These are phyloP conservation scores for Geotrypetes seraphini DNA, from an alignment of 2,797 vertebrate species.

Conservation along the genomic window DNA sequence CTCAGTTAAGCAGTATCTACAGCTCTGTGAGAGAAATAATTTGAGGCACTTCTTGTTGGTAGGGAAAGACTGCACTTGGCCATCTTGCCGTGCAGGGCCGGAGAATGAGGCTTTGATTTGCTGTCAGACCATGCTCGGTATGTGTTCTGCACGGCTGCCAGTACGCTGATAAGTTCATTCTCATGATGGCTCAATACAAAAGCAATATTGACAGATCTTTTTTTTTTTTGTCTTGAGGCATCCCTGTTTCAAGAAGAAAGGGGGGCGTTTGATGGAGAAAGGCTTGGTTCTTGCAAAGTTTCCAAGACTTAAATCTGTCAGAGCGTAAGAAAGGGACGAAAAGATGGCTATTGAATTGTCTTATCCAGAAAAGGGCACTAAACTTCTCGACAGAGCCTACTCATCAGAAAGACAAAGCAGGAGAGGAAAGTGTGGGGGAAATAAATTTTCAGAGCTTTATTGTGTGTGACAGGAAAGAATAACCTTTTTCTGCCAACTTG, in stretches of 20 bases:
- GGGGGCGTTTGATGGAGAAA: background rate
- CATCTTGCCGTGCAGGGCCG: background rate
- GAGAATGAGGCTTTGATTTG: slow-evolving; percentile 1
- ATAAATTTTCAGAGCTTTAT: slow-evolving; percentile 9
- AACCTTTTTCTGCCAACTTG: too few species aligned
- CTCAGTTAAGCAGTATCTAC: background rate
- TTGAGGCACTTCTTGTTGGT: background rate
- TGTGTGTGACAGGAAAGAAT: background rate
- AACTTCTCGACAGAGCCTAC: slow-evolving; percentile 8
- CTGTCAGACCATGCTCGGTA: background rate
- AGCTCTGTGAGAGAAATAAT: background rate
- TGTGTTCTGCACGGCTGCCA: slow-evolving; percentile 8
- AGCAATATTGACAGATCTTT: background rate
- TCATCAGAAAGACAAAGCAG: background rate
- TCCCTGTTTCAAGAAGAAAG: too few species aligned
- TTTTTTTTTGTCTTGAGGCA: too few species aligned
- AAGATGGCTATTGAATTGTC: slow-evolving; percentile 16
- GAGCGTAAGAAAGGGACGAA: background rate
- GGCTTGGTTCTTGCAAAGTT: background rate
- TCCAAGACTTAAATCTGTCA: slow-evolving; percentile 11
- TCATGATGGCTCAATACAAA: background rate
- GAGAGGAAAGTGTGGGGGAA: background rate
- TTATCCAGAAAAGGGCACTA: slow-evolving; percentile 12
- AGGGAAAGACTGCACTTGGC: background rate
- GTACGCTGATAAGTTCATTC: slow-evolving; percentile 13